phyloP scores from a whole-genome alignment of 64 coral and sea anemone species.

The Actinia equina region DNA sequence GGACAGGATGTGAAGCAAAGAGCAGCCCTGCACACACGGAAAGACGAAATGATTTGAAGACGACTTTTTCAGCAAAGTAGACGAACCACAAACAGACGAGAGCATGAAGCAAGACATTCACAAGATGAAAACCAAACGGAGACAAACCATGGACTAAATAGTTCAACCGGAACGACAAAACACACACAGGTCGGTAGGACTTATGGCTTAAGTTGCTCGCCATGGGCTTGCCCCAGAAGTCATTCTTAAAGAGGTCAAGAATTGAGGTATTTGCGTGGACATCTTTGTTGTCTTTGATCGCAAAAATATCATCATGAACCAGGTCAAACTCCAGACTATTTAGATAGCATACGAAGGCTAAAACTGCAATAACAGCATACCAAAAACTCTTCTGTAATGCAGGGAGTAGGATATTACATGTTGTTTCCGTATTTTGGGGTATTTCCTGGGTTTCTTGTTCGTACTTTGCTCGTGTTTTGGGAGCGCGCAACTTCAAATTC shows the following conservation, averaged over 20 bases:
- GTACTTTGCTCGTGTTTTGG: not conserved
- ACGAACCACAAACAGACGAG: slow-evolving; percentile 63
- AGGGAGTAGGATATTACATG: slow-evolving; percentile 23
- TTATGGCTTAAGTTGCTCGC: slow-evolving; percentile 87
- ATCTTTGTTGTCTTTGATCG: slow-evolving; percentile 82
- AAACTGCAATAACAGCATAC: slow-evolving; percentile 40
- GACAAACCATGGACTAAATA: slow-evolving; percentile 60
- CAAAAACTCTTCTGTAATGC: slow-evolving; percentile 36
- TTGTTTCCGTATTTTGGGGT: not conserved
- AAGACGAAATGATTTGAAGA: slow-evolving; percentile 41
- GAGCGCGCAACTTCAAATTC: slow-evolving; percentile 48
- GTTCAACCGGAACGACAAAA: slow-evolving; percentile 78
- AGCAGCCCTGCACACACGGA: slow-evolving; percentile 52
- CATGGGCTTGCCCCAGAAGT: slow-evolving; percentile 93
- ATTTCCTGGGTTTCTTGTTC: not conserved
- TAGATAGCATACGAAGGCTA: slow-evolving; percentile 47
- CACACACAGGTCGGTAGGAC: slow-evolving; percentile 79
- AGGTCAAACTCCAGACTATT: slow-evolving; percentile 65
- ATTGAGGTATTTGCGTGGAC: slow-evolving; percentile 55
- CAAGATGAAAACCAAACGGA: slow-evolving; percentile 66
- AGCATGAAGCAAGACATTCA: slow-evolving; percentile 66
- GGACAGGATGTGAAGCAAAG: slow-evolving; percentile 90
- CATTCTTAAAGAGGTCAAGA: slow-evolving; percentile 51
- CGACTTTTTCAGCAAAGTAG: slow-evolving; percentile 31
- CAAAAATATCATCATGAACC: slow-evolving; percentile 90